These are phyloP conservation scores for Oedothorax gibbosus DNA, from an alignment of 1,140 invertebrate species.

Conservation along the genomic window DNA sequence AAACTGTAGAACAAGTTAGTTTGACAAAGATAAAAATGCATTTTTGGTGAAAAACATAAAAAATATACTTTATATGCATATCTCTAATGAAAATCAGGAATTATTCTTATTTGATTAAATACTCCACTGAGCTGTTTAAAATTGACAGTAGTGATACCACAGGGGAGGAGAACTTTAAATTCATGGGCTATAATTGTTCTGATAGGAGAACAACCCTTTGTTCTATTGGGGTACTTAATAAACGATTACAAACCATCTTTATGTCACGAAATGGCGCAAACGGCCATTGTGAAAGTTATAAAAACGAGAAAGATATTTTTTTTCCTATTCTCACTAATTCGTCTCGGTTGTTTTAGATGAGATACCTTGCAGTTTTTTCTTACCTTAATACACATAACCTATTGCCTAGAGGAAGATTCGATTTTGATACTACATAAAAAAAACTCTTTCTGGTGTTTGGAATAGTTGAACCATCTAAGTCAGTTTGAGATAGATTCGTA, in stretches of 20 bases:
- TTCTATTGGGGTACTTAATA: slow-evolving; percentile 24
- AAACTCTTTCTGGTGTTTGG: too few species aligned
- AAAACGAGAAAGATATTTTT: neutral
- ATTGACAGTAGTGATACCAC: too few species aligned
- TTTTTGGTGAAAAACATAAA: too few species aligned
- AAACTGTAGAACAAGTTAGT: too few species aligned
- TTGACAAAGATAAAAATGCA: too few species aligned
- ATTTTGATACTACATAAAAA: neutral
- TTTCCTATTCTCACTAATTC: neutral
- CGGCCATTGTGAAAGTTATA: slow-evolving; percentile 29
- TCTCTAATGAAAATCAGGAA: too few species aligned
- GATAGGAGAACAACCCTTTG: slow-evolving; percentile 38
- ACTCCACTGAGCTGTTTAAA: too few species aligned
- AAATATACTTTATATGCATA: too few species aligned
- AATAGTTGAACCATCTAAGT: too few species aligned
- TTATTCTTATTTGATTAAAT: too few species aligned
- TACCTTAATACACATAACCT: slow-evolving; percentile 12
- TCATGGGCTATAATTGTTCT: neutral
- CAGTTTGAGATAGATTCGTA: too few species aligned
- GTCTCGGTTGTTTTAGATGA: neutral
- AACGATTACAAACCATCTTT: slow-evolving; percentile 32
- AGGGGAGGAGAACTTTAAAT: too few species aligned
- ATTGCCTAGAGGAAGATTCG: slow-evolving; percentile 6
- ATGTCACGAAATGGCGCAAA: slow-evolving; percentile 14
- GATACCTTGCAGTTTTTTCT: neutral